A percentile compares a stretch with the other conserved stretches of the same genome.
Evolutionary conservation across 2,113 vertebrate species (phyloP).

Genomic region (Microcebus lehilahytsara): DNA sequence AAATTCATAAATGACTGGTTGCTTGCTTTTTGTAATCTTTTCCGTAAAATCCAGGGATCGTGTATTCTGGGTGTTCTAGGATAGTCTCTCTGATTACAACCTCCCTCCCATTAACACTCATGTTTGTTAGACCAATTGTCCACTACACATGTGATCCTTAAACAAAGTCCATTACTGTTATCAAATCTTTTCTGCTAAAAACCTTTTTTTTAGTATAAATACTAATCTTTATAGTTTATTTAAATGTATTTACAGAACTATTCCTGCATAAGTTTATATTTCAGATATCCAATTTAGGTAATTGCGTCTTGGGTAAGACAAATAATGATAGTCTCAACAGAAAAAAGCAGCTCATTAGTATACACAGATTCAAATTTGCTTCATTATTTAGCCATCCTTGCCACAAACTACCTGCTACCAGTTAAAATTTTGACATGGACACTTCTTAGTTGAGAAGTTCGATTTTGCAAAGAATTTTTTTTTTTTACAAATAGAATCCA

Average conservation of each 20-base stretch:
- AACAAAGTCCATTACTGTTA: neutral
- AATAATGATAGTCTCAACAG: constrained; percentile 85
- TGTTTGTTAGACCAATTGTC: neutral
- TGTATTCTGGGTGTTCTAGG: neutral
- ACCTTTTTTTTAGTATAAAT: constrained; percentile 90
- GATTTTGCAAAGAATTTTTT: constrained; percentile 52
- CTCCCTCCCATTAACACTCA: neutral
- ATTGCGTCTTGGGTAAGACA: constrained; percentile 84
- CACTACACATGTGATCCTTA: neutral
- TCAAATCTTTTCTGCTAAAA: neutral
- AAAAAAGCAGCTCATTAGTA: constrained; percentile 82
- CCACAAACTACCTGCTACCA: constrained; percentile 74
- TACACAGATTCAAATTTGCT: constrained; percentile 77
- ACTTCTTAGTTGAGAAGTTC: constrained; percentile 47
- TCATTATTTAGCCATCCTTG: constrained; percentile 76
- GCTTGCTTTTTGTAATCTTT: neutral
- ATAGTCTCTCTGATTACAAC: neutral
- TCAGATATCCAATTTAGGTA: constrained; percentile 87
- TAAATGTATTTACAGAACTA: constrained; percentile 92
- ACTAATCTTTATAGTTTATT: constrained; percentile 94
- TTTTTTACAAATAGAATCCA: constrained; percentile 42
- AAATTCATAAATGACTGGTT: neutral
- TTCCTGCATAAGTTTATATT: constrained; percentile 90
- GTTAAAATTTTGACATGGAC: constrained; percentile 50
- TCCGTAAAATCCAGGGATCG: neutral